These are phyloP conservation scores for Sakesphorus luctuosus DNA, from an alignment of 2,113 vertebrate genomes.

Conservation along the genomic window DNA sequence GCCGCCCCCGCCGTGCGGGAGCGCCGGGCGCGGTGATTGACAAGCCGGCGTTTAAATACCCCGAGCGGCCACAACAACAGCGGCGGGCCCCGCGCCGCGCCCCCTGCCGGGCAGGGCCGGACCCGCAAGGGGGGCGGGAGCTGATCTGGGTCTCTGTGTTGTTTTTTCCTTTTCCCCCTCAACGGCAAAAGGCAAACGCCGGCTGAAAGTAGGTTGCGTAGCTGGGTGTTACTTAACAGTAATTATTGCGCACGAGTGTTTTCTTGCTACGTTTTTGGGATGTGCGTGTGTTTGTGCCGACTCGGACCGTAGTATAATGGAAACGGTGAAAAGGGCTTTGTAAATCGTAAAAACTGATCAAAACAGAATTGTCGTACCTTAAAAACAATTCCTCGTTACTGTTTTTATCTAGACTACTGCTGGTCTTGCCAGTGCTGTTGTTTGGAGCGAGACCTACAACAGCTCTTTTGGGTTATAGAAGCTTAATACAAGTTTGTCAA, in stretches of 20 bases:
- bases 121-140: no score
- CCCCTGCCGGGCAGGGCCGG: slow-evolving; percentile 70
- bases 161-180: no score
- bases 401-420: background rate
- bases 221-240: background rate
- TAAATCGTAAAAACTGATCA: background rate
- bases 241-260: background rate
- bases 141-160: no score
- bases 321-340: background rate
- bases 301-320: background rate
- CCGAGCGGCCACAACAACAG: background rate
- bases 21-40: slow-evolving; percentile 74
- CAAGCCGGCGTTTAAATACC: slow-evolving; percentile 86
- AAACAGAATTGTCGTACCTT: background rate
- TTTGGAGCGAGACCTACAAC: background rate
- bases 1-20: slow-evolving; percentile 5
- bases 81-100: slow-evolving; percentile 12
- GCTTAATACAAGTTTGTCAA: background rate
- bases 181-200: background rate
- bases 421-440: background rate
- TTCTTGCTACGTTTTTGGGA: background rate
- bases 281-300: background rate
- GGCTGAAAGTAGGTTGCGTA: background rate
- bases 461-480: background rate
- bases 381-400: background rate